Evolutionary conservation across 92 coral and sea anemone species (phyloP).

Genomic region (Metridium senile): DNA sequence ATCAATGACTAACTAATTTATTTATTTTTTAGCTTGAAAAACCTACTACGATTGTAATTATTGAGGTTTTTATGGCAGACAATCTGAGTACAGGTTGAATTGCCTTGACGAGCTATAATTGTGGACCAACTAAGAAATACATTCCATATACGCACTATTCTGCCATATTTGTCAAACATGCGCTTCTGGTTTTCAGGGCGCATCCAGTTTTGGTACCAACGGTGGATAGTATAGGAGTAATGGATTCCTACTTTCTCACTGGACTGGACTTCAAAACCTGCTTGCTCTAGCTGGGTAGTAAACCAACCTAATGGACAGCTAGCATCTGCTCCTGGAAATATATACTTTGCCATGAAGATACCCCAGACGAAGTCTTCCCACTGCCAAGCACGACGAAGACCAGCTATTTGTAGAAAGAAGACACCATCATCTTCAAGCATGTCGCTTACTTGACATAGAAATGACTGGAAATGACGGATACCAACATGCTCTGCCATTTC

Average conservation of each 20-base stretch:
- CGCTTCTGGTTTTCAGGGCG: slow-evolving; percentile 72
- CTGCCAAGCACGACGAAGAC: slow-evolving; percentile 98
- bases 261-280: slow-evolving; percentile 93
- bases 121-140: slow-evolving; percentile 98
- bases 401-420: slow-evolving; percentile 98
- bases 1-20: slow-evolving; percentile 13
- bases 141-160: slow-evolving; percentile 92
- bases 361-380: slow-evolving; percentile 99
- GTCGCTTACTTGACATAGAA: slow-evolving; percentile 91
- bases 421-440: slow-evolving; percentile 97
- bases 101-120: slow-evolving; percentile 94
- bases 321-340: slow-evolving; percentile 99
- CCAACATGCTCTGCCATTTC: slow-evolving; percentile 99
- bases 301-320: slow-evolving; percentile 93
- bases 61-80: slow-evolving; percentile 98
- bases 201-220: slow-evolving; percentile 98
- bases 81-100: slow-evolving; percentile 92
- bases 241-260: slow-evolving; percentile 96
- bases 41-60: slow-evolving; percentile 84
- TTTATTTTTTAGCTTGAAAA: slow-evolving; percentile 72
- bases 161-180: slow-evolving; percentile 78
- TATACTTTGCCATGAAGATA: slow-evolving; percentile 95
- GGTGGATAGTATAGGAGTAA: slow-evolving; percentile 91
- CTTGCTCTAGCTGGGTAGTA: slow-evolving; percentile 83
- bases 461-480: slow-evolving; percentile 83